Percentiles rank a stretch among this genome's conserved stretches.
Conservation (phyloP, 2,113 vertebrate genomes). For the Canis aureus region DNA sequence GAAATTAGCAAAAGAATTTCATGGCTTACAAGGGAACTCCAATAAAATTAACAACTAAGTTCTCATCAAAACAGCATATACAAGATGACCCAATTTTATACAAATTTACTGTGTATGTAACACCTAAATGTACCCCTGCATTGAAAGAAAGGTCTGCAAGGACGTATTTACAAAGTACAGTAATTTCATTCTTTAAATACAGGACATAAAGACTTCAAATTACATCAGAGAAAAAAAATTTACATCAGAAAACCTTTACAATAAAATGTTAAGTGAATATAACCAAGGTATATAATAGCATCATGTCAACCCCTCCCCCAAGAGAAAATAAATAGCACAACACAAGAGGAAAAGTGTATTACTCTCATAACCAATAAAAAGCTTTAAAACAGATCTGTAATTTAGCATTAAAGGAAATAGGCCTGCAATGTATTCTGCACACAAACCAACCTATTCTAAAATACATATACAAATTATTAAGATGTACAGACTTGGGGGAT, state of each 20-base stretch:
- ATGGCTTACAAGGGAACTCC: not conserved
- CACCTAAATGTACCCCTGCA: not conserved
- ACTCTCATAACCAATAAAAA: slow-evolving; percentile 38
- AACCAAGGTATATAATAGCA: not conserved
- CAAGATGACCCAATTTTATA: not conserved
- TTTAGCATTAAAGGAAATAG: slow-evolving; percentile 15
- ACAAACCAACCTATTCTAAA: not conserved
- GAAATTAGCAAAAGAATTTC: not conserved
- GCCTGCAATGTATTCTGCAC: not conserved
- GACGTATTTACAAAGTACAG: slow-evolving; percentile 13
- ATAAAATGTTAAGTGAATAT: not conserved
- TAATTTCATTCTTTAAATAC: slow-evolving; percentile 36
- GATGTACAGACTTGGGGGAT: not conserved
- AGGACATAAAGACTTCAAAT: not conserved
- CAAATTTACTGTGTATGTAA: not conserved
- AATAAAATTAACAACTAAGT: not conserved
- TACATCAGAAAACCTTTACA: not conserved
- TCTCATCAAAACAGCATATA: not conserved
- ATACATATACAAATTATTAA: not conserved
- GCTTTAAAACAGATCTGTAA: slow-evolving; percentile 41
- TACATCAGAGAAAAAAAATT: not conserved
- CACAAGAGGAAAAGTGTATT: not conserved
- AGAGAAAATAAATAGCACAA: not conserved
- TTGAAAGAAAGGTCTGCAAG: not conserved
- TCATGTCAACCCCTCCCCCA: not conserved